phyloP scores from a whole-genome alignment of 2,888 invertebrate species.

The Erebia palarica region DNA sequence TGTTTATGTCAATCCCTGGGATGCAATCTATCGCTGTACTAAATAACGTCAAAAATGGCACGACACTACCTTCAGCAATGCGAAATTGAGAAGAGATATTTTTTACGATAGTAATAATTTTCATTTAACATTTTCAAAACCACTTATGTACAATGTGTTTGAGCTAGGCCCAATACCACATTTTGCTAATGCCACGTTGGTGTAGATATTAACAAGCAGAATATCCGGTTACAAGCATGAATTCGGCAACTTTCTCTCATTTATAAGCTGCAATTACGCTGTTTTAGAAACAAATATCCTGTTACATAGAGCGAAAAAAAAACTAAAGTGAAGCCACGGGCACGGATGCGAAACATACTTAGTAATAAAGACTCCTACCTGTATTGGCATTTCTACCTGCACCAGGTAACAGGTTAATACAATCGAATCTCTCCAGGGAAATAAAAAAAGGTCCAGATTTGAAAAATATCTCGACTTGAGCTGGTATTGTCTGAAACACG shows the following conservation, averaged over 20 bases:
- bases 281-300: slow-evolving; percentile 16
- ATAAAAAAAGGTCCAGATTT: slow-evolving; percentile 37
- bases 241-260: slow-evolving; percentile 16
- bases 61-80: too few relatives aligned
- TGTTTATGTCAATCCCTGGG: too few relatives aligned
- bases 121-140: too few relatives aligned
- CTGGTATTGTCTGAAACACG: slow-evolving; percentile 34
- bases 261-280: slow-evolving; percentile 9
- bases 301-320: slow-evolving; percentile 13
- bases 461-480: slow-evolving; percentile 32
- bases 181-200: neutral
- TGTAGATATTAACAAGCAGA: slow-evolving; percentile 5
- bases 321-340: slow-evolving; percentile 26
- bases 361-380: slow-evolving; percentile 35
- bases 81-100: too few relatives aligned
- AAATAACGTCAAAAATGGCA: too few relatives aligned
- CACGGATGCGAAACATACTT: slow-evolving; percentile 24
- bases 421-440: slow-evolving; percentile 33
- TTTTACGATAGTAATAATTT: too few relatives aligned
- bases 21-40: too few relatives aligned
- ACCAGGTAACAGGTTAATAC: slow-evolving; percentile 43
- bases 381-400: slow-evolving; percentile 42
- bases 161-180: neutral
- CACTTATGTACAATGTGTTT: too few relatives aligned
- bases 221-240: slow-evolving; percentile 11